Conservation (phyloP, 2,113 vertebrate genomes). For the Etheostoma spectabile region DNA sequence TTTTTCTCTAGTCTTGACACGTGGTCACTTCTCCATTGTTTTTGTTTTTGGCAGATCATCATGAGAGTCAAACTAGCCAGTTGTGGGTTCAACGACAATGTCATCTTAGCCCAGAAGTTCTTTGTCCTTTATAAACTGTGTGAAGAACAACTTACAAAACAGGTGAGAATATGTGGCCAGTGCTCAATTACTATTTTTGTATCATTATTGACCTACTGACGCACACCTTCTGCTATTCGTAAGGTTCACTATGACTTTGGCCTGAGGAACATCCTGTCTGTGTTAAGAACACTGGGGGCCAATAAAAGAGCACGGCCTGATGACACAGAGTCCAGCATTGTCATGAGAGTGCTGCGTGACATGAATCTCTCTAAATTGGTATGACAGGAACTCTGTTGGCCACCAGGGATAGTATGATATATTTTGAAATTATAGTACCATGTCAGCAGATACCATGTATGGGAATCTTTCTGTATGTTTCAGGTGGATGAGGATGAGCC, state of each 20-base stretch:
- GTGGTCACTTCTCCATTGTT: neutral
- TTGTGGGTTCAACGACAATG: constrained; percentile 90
- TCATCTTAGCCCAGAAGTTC: constrained; percentile 89
- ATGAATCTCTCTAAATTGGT: constrained; percentile 95
- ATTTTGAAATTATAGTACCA: neutral
- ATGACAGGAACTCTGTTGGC: constrained; percentile 9
- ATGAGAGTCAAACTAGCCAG: constrained; percentile 94
- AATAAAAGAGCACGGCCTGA: constrained; percentile 87
- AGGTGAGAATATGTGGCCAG: constrained; percentile 77
- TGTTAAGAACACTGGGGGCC: constrained; percentile 89
- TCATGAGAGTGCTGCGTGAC: constrained; percentile 92
- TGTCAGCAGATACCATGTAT: neutral
- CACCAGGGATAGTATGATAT: neutral
- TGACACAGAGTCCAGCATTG: constrained; percentile 89
- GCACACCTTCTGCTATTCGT: neutral
- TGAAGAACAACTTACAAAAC: constrained; percentile 93
- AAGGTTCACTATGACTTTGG: constrained; percentile 96
- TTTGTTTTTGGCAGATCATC: constrained; percentile 86
- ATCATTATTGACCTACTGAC: neutral
- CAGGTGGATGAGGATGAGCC: constrained; percentile 95
- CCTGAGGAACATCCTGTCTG: constrained; percentile 92
- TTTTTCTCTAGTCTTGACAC: neutral
- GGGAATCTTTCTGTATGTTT: constrained; percentile 40
- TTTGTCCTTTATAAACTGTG: constrained; percentile 92
- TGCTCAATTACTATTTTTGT: neutral